phyloP scores from a whole-genome alignment of 2,888 invertebrate species.

The Dioctria linearis region DNA sequence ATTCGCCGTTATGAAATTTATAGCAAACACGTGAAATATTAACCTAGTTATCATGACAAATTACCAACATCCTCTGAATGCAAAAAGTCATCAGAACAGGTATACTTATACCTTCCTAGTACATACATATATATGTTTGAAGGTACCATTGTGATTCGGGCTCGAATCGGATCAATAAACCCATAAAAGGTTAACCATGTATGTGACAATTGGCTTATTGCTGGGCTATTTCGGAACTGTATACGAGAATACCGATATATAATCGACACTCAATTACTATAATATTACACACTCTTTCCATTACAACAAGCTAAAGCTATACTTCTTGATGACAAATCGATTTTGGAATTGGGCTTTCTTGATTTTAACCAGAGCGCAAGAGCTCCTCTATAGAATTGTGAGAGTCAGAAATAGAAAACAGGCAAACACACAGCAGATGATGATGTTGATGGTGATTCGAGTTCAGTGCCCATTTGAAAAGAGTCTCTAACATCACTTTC shows the following conservation, averaged over 20 bases:
- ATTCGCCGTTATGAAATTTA: too few species aligned
- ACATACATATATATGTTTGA: too few species aligned
- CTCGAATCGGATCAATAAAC: constrained; percentile 24
- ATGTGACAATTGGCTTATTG: constrained; percentile 26
- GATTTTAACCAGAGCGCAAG: background rate
- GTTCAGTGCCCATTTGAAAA: background rate
- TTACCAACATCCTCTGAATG: constrained; percentile 1
- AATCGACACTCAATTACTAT: too few species aligned
- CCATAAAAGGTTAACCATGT: constrained; percentile 30
- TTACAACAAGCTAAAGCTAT: too few species aligned
- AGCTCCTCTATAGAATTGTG: too few species aligned
- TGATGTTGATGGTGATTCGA: constrained; percentile 8
- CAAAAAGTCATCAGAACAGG: too few species aligned
- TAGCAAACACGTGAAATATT: too few species aligned
- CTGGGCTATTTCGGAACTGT: constrained; percentile 3
- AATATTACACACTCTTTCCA: too few species aligned
- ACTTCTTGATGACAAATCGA: constrained; percentile 5
- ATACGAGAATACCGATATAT: background rate
- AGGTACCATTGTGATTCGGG: background rate
- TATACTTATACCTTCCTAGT: too few species aligned
- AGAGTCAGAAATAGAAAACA: too few species aligned
- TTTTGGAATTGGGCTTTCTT: background rate
- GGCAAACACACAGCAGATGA: background rate
- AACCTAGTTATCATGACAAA: background rate
- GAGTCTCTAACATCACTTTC: background rate